Percentiles rank a stretch among this genome's conserved stretches.
These are phyloP conservation scores for Campylomormyrus tamandua DNA, from an alignment of 2,113 vertebrate species.

Conservation along the genomic window DNA sequence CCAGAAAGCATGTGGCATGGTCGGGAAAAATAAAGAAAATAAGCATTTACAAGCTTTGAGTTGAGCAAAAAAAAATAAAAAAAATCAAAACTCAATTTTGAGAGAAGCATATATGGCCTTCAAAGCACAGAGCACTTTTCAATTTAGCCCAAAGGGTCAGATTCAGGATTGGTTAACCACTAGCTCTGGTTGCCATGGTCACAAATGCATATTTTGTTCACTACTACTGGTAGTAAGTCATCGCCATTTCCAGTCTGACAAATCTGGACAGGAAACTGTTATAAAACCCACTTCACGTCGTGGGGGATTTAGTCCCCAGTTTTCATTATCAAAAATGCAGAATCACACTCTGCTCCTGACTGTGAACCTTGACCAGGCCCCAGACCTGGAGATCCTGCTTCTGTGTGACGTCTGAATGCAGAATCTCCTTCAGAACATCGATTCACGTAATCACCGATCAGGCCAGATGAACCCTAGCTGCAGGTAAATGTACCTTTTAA, in stretches of 20 bases:
- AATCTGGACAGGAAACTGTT: conserved; percentile 16
- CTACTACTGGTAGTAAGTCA: conserved; percentile 5
- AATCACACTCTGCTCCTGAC: background rate
- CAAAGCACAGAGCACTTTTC: conserved; percentile 15
- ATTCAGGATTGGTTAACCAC: conserved; percentile 12
- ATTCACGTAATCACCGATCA: background rate
- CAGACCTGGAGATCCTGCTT: background rate
- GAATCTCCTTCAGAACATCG: background rate
- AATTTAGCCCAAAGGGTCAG: conserved; percentile 2
- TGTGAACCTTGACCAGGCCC: background rate
- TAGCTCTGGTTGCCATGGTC: conserved; percentile 23
- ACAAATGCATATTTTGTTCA: conserved; percentile 14
- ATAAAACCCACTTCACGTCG: conserved; percentile 4
- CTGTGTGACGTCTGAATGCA: background rate
- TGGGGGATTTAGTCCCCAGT: background rate
- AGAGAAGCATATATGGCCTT: conserved; percentile 7
- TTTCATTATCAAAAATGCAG: conserved; percentile 12
- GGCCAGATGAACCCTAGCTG: background rate
- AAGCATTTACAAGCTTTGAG: background rate
- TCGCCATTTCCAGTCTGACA: conserved; percentile 21
- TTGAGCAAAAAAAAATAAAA: background rate
- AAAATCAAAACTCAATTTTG: conserved; percentile 7
- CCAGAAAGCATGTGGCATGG: background rate
- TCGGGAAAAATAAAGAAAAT: background rate
- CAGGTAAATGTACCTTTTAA: background rate